A percentile compares a stretch with the other conserved stretches of the same genome.
These are phyloP conservation scores for Sylvilagus floridanus DNA, from an alignment of 2,797 vertebrate species.

Conservation along the genomic window DNA sequence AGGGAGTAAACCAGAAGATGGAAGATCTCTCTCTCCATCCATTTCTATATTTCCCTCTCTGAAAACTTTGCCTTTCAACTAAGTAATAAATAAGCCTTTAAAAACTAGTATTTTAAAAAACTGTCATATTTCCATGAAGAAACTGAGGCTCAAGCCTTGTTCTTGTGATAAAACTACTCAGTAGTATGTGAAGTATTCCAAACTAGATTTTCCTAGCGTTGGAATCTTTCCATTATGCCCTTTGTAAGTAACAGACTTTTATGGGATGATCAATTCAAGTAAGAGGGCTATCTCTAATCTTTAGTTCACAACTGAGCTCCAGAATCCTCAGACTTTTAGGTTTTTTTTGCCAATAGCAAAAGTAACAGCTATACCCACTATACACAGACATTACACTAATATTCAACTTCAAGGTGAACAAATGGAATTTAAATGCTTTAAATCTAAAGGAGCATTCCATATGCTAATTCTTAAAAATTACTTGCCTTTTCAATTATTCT, in stretches of 20 bases:
- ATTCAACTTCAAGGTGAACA: neutral
- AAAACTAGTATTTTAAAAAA: neutral
- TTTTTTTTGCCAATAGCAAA: neutral
- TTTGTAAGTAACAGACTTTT: neutral
- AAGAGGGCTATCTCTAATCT: neutral
- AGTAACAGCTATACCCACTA: neutral
- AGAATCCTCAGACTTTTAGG: neutral
- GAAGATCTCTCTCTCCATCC: too few species aligned
- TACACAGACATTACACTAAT: neutral
- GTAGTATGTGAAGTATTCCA: neutral
- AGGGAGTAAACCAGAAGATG: too few species aligned
- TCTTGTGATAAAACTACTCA: neutral
- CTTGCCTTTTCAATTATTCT: slow-evolving; percentile 45
- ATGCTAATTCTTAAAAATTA: slow-evolving; percentile 24
- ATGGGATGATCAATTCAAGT: slow-evolving; percentile 16
- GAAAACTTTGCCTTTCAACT: too few species aligned
- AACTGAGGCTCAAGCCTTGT: neutral
- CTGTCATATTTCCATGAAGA: slow-evolving; percentile 12
- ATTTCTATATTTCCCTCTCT: too few species aligned
- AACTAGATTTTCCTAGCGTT: neutral
- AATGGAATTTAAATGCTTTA: slow-evolving; percentile 40
- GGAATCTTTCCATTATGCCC: neutral
- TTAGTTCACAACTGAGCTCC: neutral
- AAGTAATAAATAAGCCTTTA: too few species aligned
- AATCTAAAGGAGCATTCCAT: slow-evolving; percentile 44